phyloP scores from a whole-genome alignment of 2,888 invertebrate genomes.

The Mythimna albipuncta region DNA sequence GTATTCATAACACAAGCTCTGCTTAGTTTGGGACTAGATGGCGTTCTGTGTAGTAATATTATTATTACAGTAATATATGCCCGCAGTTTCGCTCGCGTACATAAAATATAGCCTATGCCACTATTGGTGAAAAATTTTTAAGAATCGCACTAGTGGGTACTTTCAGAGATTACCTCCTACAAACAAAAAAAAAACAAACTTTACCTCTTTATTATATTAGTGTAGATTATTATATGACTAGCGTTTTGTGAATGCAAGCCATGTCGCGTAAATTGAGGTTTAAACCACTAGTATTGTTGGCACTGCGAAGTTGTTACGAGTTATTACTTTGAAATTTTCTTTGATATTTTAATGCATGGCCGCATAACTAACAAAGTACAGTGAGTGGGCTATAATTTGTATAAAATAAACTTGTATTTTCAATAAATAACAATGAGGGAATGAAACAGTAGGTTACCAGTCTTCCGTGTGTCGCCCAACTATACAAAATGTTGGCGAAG shows the following conservation, averaged over 20 bases:
- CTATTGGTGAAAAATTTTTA: no score
- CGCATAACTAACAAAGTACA: constrained; percentile 34
- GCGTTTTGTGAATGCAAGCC: constrained; percentile 34
- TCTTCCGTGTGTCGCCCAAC: neutral
- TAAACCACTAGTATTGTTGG: constrained; percentile 36
- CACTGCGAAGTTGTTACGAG: constrained; percentile 13
- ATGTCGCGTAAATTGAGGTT: constrained; percentile 28
- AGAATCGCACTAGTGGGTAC: no score
- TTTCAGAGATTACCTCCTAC: no score
- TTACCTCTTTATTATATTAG: no score
- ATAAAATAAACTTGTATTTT: neutral
- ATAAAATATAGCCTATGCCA: no score
- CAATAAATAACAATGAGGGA: constrained; percentile 7
- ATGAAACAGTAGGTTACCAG: neutral
- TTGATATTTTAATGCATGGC: constrained; percentile 32
- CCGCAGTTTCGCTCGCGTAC: no score
- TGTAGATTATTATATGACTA: constrained; percentile 9
- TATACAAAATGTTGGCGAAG: neutral
- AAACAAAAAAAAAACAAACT: no score
- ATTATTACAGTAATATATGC: no score
- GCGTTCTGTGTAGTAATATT: no score
- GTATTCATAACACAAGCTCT: no score
- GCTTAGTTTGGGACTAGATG: no score
- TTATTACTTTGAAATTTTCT: constrained; percentile 39
- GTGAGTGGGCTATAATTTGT: constrained; percentile 27